Base-by-base conservation (phyloP, 1,140 invertebrate genomes). In the Pentalonia nigronervosa region DNA sequence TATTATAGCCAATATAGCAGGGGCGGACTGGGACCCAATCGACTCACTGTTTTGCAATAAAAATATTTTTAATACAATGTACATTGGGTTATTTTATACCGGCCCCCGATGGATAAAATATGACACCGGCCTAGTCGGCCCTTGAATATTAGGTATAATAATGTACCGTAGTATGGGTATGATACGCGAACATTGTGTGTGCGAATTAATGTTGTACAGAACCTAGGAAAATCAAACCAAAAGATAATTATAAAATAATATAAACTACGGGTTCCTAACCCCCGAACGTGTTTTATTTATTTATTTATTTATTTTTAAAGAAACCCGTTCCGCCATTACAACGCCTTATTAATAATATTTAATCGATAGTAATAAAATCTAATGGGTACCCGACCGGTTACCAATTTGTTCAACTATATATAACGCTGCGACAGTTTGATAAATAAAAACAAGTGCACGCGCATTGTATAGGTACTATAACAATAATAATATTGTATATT, bases 401-500 rank as follows among this genome's bases (percentile, higher is more conserved):
- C 60, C 60, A 76, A 76, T 76, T 76, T 76, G 60, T 76, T n/a
- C 60, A 9, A 67, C 60, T 67, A n/a, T 67, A n/a, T 67, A 67
- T n/a, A 76, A 30, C 60, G 60, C 60, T 76, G 60, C 60, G 60
- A 76, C 60, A 76, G 60, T 76, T 30, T 76, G 60, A 76, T 76
- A n/a, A 76, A 76, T 76, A 76, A 76, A 76, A 76, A 76, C 30
- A n/a, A 76, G 60, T 34, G 60, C 60, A 17, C 60, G 60, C 60
- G 60, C 60, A 76, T 76, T 76, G 60, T 76, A 76, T n/a, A 76
- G 60, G 60, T 76, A 76, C 60, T n/a, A n/a, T 76, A 67, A 67
- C 60, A 67, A 34, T 76, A n/a, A 34, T 17, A 60, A 53, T 21
- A 53, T 20, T 21, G 14, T 7, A 11, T 67, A 76, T 76, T 48